Evolutionary conservation across 2,888 invertebrate genomes (phyloP).

Genomic region (Pseudoips prasinana): DNA sequence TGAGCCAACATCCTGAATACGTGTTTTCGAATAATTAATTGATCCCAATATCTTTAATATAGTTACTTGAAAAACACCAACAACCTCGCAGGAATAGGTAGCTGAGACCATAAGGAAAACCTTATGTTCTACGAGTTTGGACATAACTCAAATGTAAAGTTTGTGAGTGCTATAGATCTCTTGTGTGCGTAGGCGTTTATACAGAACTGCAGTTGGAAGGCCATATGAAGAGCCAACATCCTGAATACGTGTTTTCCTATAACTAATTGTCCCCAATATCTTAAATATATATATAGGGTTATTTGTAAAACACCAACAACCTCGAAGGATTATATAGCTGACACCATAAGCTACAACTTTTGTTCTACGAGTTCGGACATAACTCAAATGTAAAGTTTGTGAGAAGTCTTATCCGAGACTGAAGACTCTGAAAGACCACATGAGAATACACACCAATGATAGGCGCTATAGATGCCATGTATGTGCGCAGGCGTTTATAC

Average conservation of each 20-base stretch:
- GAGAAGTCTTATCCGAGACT: background rate
- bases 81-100: too few species aligned
- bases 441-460: constrained; percentile 54
- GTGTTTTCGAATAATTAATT: too few species aligned
- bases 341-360: too few species aligned
- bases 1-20: constrained; percentile 70
- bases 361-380: too few species aligned
- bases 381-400: background rate
- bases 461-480: constrained; percentile 59
- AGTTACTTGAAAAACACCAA: too few species aligned
- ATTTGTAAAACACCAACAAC: too few species aligned
- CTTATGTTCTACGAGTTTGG: background rate
- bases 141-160: too few species aligned
- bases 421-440: background rate
- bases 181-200: background rate
- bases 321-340: too few species aligned
- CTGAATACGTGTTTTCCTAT: background rate
- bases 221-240: too few species aligned
- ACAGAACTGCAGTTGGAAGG: background rate
- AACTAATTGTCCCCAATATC: too few species aligned
- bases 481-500: constrained; percentile 72
- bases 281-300: too few species aligned
- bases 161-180: too few species aligned
- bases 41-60: background rate
- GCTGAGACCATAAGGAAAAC: background rate